These are phyloP conservation scores for Folsomia manolachei DNA, from an alignment of 2,888 invertebrate genomes.

Conservation along the genomic window DNA sequence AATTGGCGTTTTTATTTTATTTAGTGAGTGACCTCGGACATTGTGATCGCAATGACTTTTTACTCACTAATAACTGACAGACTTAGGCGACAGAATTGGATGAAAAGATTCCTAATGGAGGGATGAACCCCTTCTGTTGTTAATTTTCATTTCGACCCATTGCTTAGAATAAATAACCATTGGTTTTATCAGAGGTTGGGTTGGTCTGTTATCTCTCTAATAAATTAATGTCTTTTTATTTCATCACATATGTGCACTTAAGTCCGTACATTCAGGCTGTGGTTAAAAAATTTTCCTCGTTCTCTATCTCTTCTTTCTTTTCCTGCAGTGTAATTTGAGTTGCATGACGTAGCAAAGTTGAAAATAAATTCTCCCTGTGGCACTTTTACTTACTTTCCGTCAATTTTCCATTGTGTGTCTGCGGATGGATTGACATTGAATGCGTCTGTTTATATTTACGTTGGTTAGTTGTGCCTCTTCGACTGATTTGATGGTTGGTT, in stretches of 20 bases:
- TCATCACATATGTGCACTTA: constrained; percentile 7
- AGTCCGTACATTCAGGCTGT: background rate
- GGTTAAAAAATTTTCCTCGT: background rate
- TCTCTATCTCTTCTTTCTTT: no score
- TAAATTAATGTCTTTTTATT: constrained; percentile 5
- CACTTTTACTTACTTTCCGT: constrained; percentile 10
- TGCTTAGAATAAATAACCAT: background rate
- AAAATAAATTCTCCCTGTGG: constrained; percentile 4
- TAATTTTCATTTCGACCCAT: background rate
- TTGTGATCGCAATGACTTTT: constrained; percentile 16
- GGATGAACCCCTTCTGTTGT: constrained; percentile 7
- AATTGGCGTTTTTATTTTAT: constrained; percentile 4
- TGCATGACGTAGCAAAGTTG: constrained; percentile 18
- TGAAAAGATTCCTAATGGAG: constrained; percentile 7
- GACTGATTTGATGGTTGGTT: background rate
- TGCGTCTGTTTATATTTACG: background rate
- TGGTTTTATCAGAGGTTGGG: no score
- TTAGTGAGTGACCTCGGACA: background rate
- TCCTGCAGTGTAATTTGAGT: constrained; percentile 2
- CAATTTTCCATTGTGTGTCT: background rate
- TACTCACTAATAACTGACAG: no score
- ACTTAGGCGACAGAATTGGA: constrained; percentile 17
- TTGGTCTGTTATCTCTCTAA: background rate
- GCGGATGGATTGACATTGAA: background rate
- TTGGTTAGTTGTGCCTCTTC: no score